These are phyloP conservation scores for Cataglyphis hispanica DNA, from an alignment of 1,140 invertebrate genomes.

Conservation along the genomic window DNA sequence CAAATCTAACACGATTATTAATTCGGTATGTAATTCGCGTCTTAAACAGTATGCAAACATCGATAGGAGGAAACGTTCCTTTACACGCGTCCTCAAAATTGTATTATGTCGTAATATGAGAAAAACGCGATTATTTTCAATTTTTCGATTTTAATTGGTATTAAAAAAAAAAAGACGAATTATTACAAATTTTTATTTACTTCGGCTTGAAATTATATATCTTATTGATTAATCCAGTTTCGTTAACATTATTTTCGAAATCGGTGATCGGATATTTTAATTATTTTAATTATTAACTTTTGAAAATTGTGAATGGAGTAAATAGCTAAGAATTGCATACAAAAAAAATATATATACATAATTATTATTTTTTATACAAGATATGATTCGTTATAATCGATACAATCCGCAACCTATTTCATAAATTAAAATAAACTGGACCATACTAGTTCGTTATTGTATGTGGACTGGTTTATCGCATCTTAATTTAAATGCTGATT, in stretches of 20 bases:
- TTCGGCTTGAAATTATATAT: not conserved
- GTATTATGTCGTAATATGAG: not conserved
- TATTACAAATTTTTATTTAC: not conserved
- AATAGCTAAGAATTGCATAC: not conserved
- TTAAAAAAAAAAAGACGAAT: not conserved
- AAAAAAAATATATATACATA: not conserved
- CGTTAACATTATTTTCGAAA: not conserved
- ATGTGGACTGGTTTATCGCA: slow-evolving; percentile 41
- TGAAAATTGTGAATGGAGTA: not conserved
- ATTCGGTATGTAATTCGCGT: slow-evolving; percentile 38
- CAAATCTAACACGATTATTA: slow-evolving; percentile 57
- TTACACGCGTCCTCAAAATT: not conserved
- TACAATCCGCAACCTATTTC: slow-evolving; percentile 19
- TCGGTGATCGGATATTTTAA: not conserved
- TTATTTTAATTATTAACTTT: not conserved
- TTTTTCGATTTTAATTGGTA: not conserved
- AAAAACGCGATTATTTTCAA: not conserved
- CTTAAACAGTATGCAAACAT: slow-evolving; percentile 36
- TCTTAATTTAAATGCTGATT: slow-evolving; percentile 58
- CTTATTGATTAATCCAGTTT: not conserved
- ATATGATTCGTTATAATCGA: not conserved
- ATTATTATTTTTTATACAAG: not conserved
- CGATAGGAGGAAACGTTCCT: slow-evolving; percentile 4
- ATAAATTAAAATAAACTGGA: slow-evolving; percentile 24
- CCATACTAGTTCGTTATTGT: slow-evolving; percentile 40